Conservation (phyloP, 2,888 invertebrate species). For the Meteorus colon region DNA sequence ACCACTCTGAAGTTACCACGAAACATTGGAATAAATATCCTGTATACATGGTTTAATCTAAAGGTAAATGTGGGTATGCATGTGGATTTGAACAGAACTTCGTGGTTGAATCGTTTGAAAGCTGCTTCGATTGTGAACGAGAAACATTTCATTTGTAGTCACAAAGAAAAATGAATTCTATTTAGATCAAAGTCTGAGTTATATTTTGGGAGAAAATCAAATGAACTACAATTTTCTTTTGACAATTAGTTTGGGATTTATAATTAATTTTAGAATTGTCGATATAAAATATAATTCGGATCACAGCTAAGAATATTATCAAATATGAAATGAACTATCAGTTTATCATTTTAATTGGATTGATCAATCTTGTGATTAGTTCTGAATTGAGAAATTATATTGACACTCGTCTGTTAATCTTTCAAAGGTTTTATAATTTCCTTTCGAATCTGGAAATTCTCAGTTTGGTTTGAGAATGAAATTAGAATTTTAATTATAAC, state of each 20-base stretch:
- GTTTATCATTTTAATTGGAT: too few relatives aligned
- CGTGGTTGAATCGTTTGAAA: background rate
- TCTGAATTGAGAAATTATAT: too few relatives aligned
- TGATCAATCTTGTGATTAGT: too few relatives aligned
- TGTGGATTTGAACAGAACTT: background rate
- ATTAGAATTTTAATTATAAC: background rate
- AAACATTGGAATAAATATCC: slow-evolving; percentile 5
- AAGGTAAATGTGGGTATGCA: background rate
- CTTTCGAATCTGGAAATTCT: too few relatives aligned
- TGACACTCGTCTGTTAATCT: too few relatives aligned
- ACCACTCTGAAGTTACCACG: slow-evolving; percentile 1
- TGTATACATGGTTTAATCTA: slow-evolving; percentile 1
- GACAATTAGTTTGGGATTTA: background rate
- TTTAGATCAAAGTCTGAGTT: background rate
- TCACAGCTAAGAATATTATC: too few relatives aligned
- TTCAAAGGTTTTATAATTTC: too few relatives aligned
- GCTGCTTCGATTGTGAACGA: background rate
- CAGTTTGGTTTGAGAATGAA: too few relatives aligned
- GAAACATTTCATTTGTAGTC: background rate
- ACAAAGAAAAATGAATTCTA: background rate
- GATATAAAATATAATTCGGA: too few relatives aligned
- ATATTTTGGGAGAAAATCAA: background rate
- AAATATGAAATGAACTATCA: too few relatives aligned
- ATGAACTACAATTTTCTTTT: background rate
- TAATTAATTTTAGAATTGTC: too few relatives aligned